Percentiles rank a stretch among this genome's conserved stretches.
phyloP scores from a whole-genome alignment of 1,140 invertebrate species.

The Muscidifurax raptorellus region DNA sequence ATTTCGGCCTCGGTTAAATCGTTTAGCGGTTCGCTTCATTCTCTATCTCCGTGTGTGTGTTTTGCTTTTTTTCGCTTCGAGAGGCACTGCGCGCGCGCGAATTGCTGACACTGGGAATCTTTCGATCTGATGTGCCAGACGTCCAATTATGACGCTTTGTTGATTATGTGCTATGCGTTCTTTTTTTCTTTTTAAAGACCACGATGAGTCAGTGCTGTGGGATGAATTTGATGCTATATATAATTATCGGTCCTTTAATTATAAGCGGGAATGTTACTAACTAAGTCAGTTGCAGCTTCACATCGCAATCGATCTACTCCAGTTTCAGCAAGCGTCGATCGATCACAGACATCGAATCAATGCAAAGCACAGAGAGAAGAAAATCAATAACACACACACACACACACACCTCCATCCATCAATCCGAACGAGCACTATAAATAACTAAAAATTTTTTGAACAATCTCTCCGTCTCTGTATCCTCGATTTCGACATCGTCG shows the following conservation, averaged over 20 bases:
- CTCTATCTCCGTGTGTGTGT: neutral
- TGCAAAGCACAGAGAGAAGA: neutral
- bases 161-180: neutral
- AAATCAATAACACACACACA: neutral
- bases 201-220: too few relatives aligned
- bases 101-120: slow-evolving; percentile 23
- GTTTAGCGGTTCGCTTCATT: slow-evolving; percentile 17
- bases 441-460: neutral
- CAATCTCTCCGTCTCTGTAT: neutral
- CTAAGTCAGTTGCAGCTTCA: too few relatives aligned
- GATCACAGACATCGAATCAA: neutral
- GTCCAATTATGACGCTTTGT: neutral
- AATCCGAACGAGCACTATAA: neutral
- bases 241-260: too few relatives aligned
- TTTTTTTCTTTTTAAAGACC: neutral
- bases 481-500: neutral
- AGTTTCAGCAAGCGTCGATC: neutral
- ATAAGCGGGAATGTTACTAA: too few relatives aligned
- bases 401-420: neutral
- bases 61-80: slow-evolving; percentile 16
- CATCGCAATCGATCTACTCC: too few relatives aligned
- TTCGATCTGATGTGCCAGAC: neutral
- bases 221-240: too few relatives aligned
- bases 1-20: slow-evolving; percentile 32
- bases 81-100: neutral